These are phyloP conservation scores for Chaetophractus vellerosus DNA, from an alignment of 2,797 vertebrate genomes.

Conservation along the genomic window DNA sequence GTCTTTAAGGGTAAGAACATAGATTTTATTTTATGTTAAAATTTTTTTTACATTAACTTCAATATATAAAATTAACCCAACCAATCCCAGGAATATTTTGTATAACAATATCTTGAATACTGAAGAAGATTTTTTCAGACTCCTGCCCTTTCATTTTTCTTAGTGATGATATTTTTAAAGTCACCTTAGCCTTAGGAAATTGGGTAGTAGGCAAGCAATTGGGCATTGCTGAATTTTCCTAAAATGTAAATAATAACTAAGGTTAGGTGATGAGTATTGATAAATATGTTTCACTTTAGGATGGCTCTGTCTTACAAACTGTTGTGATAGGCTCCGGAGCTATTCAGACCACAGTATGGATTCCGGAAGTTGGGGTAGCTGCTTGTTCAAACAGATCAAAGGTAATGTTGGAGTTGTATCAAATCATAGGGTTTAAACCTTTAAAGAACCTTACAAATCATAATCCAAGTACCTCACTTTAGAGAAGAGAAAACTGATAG, in stretches of 20 bases:
- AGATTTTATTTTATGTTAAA: constrained; percentile 50
- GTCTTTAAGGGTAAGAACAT: constrained; percentile 94
- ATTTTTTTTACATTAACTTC: constrained; percentile 54
- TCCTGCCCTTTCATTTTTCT: constrained; percentile 29
- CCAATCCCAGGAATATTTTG: constrained; percentile 37
- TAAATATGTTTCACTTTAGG: constrained; percentile 89
- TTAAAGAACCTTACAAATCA: neutral
- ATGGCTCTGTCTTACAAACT: constrained; percentile 97
- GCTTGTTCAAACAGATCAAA: constrained; percentile 98
- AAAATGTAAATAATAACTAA: constrained; percentile 34
- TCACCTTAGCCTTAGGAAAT: neutral
- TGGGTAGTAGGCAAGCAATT: neutral
- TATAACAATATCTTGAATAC: constrained; percentile 41
- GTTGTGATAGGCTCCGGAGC: constrained; percentile 97
- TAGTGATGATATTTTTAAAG: constrained; percentile 61
- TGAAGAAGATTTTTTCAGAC: constrained; percentile 50
- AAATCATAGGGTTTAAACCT: neutral
- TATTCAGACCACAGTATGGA: constrained; percentile 97
- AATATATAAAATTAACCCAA: constrained; percentile 42
- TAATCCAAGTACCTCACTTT: neutral
- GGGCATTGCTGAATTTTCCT: constrained; percentile 36
- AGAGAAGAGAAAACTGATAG: neutral
- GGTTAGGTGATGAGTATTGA: constrained; percentile 14
- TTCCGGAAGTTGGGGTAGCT: constrained; percentile 97
- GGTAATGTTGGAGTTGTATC: constrained; percentile 87